A percentile compares a stretch with the other conserved stretches of the same genome.
These are phyloP conservation scores for Borostomias antarcticus DNA, from an alignment of 2,797 vertebrate genomes.

Conservation along the genomic window DNA sequence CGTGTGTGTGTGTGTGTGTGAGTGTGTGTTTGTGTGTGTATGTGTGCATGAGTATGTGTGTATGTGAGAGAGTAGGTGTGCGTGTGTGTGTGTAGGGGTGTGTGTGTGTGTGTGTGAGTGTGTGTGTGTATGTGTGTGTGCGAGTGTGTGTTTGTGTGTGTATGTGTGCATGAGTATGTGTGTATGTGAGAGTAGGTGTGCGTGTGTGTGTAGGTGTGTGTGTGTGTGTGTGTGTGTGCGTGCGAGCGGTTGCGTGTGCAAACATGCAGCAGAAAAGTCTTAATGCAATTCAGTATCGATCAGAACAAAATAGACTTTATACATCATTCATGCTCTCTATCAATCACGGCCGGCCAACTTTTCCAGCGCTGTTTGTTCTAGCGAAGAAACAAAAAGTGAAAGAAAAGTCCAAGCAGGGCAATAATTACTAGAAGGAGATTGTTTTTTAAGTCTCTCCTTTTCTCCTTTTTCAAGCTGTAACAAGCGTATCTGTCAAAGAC, in stretches of 20 bases:
- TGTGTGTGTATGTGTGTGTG: slow-evolving; percentile 1
- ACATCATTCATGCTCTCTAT: slow-evolving; percentile 86
- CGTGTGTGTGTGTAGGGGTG: no score
- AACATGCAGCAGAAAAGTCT: slow-evolving; percentile 37
- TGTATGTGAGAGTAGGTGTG: no score
- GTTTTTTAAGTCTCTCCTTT: slow-evolving; percentile 71
- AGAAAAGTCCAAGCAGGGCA: slow-evolving; percentile 62
- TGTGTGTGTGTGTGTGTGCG: slow-evolving; percentile 20
- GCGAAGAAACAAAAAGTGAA: slow-evolving; percentile 52
- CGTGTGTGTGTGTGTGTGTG: slow-evolving; percentile 1
- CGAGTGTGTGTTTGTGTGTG: background rate
- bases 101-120: background rate
- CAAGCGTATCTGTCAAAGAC: slow-evolving; percentile 78
- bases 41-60: no score
- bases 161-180: no score
- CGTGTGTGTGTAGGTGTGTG: slow-evolving; percentile 2
- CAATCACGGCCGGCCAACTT: slow-evolving; percentile 78
- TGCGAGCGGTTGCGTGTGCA: no score
- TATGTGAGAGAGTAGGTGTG: slow-evolving; percentile 19
- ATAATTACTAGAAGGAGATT: slow-evolving; percentile 78
- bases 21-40: no score
- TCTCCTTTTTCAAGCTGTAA: slow-evolving; percentile 71
- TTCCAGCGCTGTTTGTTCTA: slow-evolving; percentile 78
- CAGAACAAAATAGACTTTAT: slow-evolving; percentile 82
- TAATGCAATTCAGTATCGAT: slow-evolving; percentile 85